Percentiles rank a stretch among this genome's conserved stretches.
Conservation (phyloP, 2,888 invertebrate species). For the Leptopilina myrica region DNA sequence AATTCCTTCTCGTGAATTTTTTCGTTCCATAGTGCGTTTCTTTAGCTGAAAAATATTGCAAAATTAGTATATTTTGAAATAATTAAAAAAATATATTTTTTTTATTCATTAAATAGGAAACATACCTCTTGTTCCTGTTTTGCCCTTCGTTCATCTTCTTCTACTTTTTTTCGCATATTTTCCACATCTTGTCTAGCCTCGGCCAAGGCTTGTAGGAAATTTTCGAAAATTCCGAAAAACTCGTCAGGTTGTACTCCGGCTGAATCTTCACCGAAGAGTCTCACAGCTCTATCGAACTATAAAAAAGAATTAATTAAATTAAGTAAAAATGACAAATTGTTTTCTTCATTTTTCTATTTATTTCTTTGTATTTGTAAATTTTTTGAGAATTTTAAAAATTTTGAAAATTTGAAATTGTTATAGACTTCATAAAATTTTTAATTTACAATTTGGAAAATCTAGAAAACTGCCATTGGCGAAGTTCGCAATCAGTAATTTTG, state of each 20-base stretch:
- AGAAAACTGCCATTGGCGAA: too few relatives aligned
- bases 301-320: slow-evolving; percentile 17
- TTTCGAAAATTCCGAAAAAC: slow-evolving; percentile 94
- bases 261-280: slow-evolving; percentile 93
- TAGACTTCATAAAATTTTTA: too few relatives aligned
- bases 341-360: too few relatives aligned
- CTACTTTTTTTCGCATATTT: slow-evolving; percentile 87
- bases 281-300: slow-evolving; percentile 91
- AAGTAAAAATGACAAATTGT: not conserved
- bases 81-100: not conserved
- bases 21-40: slow-evolving; percentile 91
- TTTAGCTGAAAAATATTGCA: slow-evolving; percentile 80
- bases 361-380: too few relatives aligned
- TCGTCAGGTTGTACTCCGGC: slow-evolving; percentile 92
- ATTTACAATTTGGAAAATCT: too few relatives aligned
- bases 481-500: too few relatives aligned
- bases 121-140: slow-evolving; percentile 90
- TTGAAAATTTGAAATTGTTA: too few relatives aligned
- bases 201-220: slow-evolving; percentile 88
- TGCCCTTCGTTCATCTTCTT: slow-evolving; percentile 93
- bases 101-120: not conserved
- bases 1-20: slow-evolving; percentile 87
- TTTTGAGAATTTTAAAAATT: too few relatives aligned
- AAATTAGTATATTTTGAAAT: not conserved
- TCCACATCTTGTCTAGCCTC: slow-evolving; percentile 94